Conservation (phyloP, 2,888 invertebrate genomes). For the Cenopis cana region DNA sequence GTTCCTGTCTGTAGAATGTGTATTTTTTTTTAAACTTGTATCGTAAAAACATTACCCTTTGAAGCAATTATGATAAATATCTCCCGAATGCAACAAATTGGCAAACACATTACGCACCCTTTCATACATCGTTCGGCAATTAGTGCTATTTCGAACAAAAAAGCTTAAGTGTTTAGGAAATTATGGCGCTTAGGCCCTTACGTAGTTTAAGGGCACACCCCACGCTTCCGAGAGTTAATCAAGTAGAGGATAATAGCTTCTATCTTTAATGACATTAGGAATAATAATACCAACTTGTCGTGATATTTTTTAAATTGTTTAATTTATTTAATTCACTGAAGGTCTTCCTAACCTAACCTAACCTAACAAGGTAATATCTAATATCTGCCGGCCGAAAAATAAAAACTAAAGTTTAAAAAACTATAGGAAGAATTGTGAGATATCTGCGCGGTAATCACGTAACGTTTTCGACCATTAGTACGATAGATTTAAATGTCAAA, state of each 20-base stretch:
- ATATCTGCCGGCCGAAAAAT: too few relatives aligned
- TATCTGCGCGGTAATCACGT: too few relatives aligned
- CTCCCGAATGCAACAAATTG: constrained; percentile 37
- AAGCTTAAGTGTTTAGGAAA: background rate
- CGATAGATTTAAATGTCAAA: too few relatives aligned
- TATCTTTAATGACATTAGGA: background rate
- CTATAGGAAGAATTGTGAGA: too few relatives aligned
- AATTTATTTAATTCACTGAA: too few relatives aligned
- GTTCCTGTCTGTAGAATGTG: too few relatives aligned
- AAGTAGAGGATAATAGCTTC: constrained; percentile 4
- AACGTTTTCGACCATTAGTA: too few relatives aligned
- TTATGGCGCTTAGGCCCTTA: background rate
- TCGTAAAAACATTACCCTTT: constrained; percentile 14
- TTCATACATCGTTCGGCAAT: constrained; percentile 33
- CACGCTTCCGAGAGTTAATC: background rate
- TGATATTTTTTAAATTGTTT: too few relatives aligned
- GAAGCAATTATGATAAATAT: constrained; percentile 34
- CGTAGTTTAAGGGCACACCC: background rate
- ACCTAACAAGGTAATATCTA: too few relatives aligned
- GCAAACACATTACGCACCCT: constrained; percentile 36
- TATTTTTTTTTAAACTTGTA: too few relatives aligned
- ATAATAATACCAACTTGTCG: background rate
- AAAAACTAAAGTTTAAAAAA: too few relatives aligned
- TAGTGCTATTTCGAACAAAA: constrained; percentile 16
- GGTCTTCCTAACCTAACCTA: too few relatives aligned